These are phyloP conservation scores for Dasyurus viverrinus DNA, from an alignment of 2,113 vertebrate species.

Conservation along the genomic window DNA sequence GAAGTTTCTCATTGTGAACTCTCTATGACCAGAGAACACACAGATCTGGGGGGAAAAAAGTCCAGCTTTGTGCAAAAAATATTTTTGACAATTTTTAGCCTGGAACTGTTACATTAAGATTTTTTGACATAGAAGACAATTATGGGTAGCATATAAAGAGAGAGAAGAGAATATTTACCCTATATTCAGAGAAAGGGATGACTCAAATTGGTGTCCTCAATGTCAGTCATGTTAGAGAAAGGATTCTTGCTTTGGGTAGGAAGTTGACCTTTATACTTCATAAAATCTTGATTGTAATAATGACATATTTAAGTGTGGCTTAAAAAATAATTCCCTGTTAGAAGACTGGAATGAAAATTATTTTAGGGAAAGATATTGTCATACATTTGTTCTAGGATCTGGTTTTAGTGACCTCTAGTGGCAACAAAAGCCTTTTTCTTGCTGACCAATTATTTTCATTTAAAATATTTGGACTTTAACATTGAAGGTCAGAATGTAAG, in stretches of 20 bases:
- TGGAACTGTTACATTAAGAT: neutral
- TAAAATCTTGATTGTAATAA: neutral
- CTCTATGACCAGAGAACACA: neutral
- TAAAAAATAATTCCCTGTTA: neutral
- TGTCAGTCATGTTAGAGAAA: neutral
- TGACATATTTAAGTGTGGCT: neutral
- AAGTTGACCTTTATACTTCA: neutral
- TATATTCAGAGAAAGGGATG: neutral
- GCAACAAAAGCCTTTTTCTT: neutral
- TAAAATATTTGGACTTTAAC: neutral
- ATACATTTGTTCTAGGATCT: neutral
- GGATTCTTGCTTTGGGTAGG: neutral
- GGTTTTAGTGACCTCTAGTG: slow-evolving; percentile 65
- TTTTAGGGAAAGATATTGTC: neutral
- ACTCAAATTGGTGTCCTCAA: neutral
- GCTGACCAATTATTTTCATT: neutral
- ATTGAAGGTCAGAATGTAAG: neutral
- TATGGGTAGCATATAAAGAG: neutral
- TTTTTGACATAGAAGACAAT: neutral
- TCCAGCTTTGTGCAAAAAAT: neutral
- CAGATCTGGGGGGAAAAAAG: neutral
- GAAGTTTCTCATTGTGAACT: neutral
- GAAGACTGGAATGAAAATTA: neutral
- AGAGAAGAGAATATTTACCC: neutral
- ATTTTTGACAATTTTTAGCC: neutral